These are phyloP conservation scores for Panurus biarmicus DNA, from an alignment of 2,113 vertebrate species.

Conservation along the genomic window DNA sequence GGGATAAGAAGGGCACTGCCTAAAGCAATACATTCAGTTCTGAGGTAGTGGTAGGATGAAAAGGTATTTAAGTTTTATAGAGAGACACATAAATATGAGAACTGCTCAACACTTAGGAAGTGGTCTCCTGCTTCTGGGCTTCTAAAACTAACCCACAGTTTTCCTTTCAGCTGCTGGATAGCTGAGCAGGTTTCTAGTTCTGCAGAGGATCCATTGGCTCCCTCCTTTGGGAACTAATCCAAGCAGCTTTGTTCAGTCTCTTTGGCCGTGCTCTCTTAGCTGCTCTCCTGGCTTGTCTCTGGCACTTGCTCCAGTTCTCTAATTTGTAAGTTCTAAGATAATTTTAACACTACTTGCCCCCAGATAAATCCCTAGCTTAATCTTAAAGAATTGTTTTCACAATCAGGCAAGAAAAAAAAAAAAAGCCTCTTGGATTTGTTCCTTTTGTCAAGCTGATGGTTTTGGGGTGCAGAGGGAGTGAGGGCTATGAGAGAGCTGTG, in stretches of 20 bases:
- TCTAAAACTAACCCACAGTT: slow-evolving; percentile 37
- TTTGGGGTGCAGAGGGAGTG: neutral
- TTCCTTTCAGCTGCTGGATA: slow-evolving; percentile 32
- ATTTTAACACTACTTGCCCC: neutral
- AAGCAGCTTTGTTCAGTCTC: slow-evolving; percentile 39
- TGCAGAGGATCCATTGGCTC: neutral
- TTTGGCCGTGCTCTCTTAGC: slow-evolving; percentile 39
- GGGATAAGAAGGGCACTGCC: neutral
- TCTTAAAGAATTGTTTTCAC: neutral
- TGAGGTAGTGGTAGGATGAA: neutral
- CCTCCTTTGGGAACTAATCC: slow-evolving; percentile 33
- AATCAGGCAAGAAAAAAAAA: neutral
- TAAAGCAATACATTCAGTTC: neutral
- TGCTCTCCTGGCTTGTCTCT: slow-evolving; percentile 52
- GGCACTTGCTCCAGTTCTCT: slow-evolving; percentile 46
- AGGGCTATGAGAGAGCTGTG: neutral
- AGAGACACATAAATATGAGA: neutral
- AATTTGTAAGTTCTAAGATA: neutral
- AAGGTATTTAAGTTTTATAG: neutral
- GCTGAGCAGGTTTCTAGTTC: slow-evolving; percentile 15
- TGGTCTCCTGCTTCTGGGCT: slow-evolving; percentile 27
- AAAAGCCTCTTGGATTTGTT: neutral
- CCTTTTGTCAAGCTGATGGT: neutral
- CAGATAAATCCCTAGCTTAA: neutral
- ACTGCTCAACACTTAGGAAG: neutral